These are phyloP conservation scores for Hyaena hyaena DNA, from an alignment of 2,113 vertebrate species.

Conservation along the genomic window DNA sequence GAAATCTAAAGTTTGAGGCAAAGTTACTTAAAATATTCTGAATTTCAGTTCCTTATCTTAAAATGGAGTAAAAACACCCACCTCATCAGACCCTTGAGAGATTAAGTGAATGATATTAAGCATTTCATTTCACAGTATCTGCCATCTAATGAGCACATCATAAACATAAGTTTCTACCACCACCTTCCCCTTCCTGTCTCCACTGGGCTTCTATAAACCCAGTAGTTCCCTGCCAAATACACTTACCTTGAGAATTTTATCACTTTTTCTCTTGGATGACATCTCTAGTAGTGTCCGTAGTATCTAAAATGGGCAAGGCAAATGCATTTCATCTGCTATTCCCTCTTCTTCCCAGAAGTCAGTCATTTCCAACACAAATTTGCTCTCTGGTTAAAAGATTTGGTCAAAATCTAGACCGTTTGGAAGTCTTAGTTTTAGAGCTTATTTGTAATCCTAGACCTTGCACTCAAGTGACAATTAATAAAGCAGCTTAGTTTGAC, in stretches of 20 bases:
- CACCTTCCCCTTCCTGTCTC: background rate
- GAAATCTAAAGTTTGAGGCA: background rate
- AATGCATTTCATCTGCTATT: background rate
- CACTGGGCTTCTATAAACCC: background rate
- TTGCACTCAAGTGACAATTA: background rate
- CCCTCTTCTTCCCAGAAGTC: background rate
- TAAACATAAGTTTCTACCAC: background rate
- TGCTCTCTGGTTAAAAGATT: background rate
- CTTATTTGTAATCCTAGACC: slow-evolving; percentile 24
- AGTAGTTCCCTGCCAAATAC: background rate
- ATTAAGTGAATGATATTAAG: background rate
- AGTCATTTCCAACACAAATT: background rate
- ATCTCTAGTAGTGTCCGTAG: background rate
- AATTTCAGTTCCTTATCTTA: background rate
- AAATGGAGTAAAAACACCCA: background rate
- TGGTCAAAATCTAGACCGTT: background rate
- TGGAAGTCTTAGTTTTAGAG: background rate
- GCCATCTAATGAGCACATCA: background rate
- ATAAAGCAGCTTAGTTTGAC: background rate
- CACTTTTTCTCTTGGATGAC: background rate
- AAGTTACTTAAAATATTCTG: slow-evolving; percentile 33
- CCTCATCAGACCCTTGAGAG: background rate
- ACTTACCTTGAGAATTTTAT: background rate
- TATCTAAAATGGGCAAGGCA: background rate
- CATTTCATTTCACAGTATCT: background rate